Conservation (phyloP, 2,113 vertebrate genomes). For the Typhlomys cinereus region DNA sequence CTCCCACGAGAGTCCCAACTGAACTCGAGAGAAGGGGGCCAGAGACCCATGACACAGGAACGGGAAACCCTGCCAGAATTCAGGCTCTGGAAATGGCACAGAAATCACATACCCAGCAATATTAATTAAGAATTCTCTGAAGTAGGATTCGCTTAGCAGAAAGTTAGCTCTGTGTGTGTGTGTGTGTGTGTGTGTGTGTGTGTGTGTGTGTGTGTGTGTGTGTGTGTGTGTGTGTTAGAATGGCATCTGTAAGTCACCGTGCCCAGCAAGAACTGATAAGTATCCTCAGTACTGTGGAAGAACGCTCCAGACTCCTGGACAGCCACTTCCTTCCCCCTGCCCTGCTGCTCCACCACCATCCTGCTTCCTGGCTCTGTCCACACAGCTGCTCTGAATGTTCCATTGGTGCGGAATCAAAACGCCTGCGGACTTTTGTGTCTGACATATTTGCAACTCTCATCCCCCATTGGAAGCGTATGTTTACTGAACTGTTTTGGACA, state of each 20-base stretch:
- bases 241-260: too few relatives aligned
- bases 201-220: too few relatives aligned
- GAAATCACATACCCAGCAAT: background rate
- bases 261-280: accelerated
- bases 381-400: background rate
- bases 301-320: accelerated
- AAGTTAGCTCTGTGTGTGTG: background rate
- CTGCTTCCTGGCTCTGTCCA: too few relatives aligned
- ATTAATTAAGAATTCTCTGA: background rate
- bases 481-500: too few relatives aligned
- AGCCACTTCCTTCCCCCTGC: accelerated
- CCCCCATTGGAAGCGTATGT: background rate
- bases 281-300: accelerated
- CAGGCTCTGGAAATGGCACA: background rate
- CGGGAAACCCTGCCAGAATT: too few relatives aligned
- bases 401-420: background rate
- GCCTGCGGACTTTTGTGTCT: background rate
- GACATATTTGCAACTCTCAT: too few relatives aligned
- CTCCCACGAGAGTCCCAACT: too few relatives aligned
- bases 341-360: too few relatives aligned
- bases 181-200: too few relatives aligned
- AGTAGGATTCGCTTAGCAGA: background rate
- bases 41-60: too few relatives aligned
- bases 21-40: too few relatives aligned
- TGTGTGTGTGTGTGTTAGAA: too few relatives aligned